phyloP scores from a whole-genome alignment of 2,113 vertebrate species.

The Albula glossodonta region DNA sequence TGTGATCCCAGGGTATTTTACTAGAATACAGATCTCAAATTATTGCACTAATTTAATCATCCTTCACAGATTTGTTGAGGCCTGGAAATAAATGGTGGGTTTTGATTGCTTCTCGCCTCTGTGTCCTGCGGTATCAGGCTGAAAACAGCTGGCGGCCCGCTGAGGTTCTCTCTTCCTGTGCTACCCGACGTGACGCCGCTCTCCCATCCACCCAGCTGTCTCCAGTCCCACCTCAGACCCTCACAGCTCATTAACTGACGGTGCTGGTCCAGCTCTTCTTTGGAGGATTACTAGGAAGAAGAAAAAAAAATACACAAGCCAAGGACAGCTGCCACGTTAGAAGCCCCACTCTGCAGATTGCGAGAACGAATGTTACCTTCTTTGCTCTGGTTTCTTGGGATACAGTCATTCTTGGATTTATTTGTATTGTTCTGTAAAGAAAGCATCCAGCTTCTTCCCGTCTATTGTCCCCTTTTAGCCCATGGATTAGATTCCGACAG shows the following conservation, averaged over 20 bases:
- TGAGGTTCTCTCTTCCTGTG: background rate
- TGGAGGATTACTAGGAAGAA: background rate
- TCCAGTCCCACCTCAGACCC: background rate
- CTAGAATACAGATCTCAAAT: background rate
- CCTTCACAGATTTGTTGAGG: background rate
- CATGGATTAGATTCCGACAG: conserved; percentile 20
- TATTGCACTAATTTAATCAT: background rate
- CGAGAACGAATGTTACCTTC: background rate
- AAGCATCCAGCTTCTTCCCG: background rate
- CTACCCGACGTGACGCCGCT: conserved; percentile 32
- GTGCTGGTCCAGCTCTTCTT: background rate
- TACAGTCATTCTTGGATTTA: background rate
- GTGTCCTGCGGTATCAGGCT: conserved; percentile 53
- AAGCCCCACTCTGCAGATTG: background rate
- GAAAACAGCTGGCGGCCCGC: conserved; percentile 54
- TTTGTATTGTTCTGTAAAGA: background rate
- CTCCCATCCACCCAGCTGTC: conserved; percentile 26
- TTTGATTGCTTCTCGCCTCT: conserved; percentile 31
- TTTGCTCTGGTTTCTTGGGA: background rate
- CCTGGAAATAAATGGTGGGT: background rate
- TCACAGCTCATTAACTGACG: background rate
- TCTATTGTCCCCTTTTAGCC: conserved; percentile 7
- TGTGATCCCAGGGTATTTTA: background rate
- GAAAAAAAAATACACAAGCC: background rate
- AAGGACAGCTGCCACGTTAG: background rate